Percentiles rank a stretch among this genome's conserved stretches.
Evolutionary conservation across 2,113 vertebrate genomes (phyloP).

Genomic region (Cheirogaleus medius): DNA sequence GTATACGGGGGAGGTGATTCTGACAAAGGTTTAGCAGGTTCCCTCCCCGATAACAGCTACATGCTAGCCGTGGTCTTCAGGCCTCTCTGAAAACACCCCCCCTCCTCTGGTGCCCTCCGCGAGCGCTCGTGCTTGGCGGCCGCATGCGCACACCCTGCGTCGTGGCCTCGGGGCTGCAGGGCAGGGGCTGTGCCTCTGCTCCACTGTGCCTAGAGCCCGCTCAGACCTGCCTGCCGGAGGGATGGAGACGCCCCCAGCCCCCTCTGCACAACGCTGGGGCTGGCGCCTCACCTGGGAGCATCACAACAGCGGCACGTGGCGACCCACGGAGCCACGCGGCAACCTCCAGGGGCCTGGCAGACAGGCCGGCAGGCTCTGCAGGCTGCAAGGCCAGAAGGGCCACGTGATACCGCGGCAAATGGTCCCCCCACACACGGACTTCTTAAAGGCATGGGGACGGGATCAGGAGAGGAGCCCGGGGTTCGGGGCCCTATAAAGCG

Average conservation of each 20-base stretch:
- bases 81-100: not conserved
- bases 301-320: too few relatives aligned
- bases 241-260: not conserved
- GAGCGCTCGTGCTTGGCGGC: rapidly evolving
- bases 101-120: not conserved
- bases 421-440: rapidly evolving
- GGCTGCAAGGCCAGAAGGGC: not conserved
- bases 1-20: not conserved
- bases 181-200: not conserved
- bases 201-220: not conserved
- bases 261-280: not conserved
- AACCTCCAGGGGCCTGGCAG: not conserved
- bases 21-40: not conserved
- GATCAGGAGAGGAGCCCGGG: not conserved
- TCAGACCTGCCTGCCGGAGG: too few relatives aligned
- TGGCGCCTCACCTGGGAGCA: not conserved
- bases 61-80: not conserved
- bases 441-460: not conserved
- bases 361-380: rapidly evolving
- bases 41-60: not conserved
- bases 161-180: rapidly evolving
- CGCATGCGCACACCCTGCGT: not conserved
- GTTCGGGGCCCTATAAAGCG: not conserved
- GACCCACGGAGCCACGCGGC: not conserved
- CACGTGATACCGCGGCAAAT: rapidly evolving